A percentile compares a stretch with the other conserved stretches of the same genome.
Conservation (phyloP, 2,113 vertebrate species). For the Sciurus niger region DNA sequence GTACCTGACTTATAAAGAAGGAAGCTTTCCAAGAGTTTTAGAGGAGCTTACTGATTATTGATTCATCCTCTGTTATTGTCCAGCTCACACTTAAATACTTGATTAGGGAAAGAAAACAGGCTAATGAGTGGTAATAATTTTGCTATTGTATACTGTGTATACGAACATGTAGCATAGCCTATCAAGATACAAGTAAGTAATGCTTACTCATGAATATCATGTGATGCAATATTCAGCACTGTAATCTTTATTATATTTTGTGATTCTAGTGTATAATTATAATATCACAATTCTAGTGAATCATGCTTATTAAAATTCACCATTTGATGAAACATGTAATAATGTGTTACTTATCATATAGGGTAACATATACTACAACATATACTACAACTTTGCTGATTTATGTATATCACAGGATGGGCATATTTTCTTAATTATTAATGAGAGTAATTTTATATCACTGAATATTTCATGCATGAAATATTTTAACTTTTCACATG, state of each 20-base stretch:
- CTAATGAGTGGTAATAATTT: neutral
- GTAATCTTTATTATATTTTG: neutral
- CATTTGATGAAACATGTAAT: neutral
- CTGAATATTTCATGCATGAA: neutral
- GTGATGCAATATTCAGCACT: neutral
- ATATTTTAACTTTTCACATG: conserved; percentile 3
- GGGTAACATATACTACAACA: neutral
- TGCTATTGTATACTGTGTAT: neutral
- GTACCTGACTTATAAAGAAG: neutral
- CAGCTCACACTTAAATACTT: neutral
- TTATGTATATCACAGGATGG: neutral
- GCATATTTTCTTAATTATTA: neutral
- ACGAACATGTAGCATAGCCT: neutral
- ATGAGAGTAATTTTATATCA: neutral
- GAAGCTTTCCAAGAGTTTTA: neutral
- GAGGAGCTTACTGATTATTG: neutral
- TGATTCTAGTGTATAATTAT: neutral
- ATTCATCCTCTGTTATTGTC: neutral
- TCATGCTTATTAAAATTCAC: conserved; percentile 10
- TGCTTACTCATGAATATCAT: neutral
- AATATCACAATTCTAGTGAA: neutral
- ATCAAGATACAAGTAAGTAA: neutral
- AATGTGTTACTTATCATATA: neutral
- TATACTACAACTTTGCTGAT: neutral
- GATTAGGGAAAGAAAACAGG: neutral